Evolutionary conservation across 2,888 invertebrate genomes (phyloP).

Genomic region (Diaperis boleti): DNA sequence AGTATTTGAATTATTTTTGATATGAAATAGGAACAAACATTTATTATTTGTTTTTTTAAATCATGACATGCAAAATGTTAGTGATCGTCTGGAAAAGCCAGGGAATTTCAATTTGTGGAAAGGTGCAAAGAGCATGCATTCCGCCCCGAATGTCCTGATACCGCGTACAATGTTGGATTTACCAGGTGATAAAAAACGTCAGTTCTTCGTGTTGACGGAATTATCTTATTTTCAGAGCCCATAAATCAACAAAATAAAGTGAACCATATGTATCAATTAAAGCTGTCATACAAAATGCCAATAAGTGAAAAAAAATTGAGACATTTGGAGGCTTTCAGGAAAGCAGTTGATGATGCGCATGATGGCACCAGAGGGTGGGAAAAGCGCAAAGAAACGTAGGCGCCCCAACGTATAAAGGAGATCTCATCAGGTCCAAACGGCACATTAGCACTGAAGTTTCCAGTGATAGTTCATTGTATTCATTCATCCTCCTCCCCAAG

Average conservation of each 20-base stretch:
- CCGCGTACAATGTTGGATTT: too few species aligned
- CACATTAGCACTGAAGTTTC: slow-evolving; percentile 45
- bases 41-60: too few species aligned
- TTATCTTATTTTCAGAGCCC: slow-evolving; percentile 7
- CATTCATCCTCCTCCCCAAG: slow-evolving; percentile 22
- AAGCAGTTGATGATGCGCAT: slow-evolving; percentile 43
- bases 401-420: slow-evolving; percentile 47
- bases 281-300: slow-evolving; percentile 28
- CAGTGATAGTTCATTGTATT: slow-evolving; percentile 42
- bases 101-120: too few species aligned
- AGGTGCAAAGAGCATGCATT: too few species aligned
- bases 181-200: neutral
- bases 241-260: slow-evolving; percentile 14
- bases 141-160: too few species aligned
- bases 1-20: too few species aligned
- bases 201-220: slow-evolving; percentile 18
- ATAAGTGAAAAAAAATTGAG: slow-evolving; percentile 17
- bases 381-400: slow-evolving; percentile 46
- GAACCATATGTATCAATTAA: slow-evolving; percentile 34
- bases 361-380: slow-evolving; percentile 40
- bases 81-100: too few species aligned
- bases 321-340: slow-evolving; percentile 37
- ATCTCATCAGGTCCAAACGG: slow-evolving; percentile 44
- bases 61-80: too few species aligned
- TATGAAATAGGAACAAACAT: too few species aligned